Conservation (phyloP, 2,113 vertebrate species). For the Trichechus manatus region DNA sequence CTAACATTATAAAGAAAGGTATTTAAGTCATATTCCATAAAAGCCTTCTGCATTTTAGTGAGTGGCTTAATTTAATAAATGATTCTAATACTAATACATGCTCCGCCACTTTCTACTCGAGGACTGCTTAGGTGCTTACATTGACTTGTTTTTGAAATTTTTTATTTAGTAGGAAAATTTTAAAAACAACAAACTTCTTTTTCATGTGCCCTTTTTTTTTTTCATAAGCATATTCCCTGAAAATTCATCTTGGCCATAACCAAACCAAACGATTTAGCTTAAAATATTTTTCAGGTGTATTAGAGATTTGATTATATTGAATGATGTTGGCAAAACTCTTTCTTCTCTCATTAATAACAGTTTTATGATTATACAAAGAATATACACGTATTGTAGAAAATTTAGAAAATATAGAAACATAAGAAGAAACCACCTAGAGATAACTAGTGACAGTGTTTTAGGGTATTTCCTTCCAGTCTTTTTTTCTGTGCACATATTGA, state of each 20-base stretch:
- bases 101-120: slow-evolving; percentile 35
- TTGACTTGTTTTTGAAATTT: slow-evolving; percentile 52
- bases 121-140: slow-evolving; percentile 59
- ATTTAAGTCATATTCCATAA: slow-evolving; percentile 43
- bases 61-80: slow-evolving; percentile 64
- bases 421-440: not conserved
- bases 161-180: slow-evolving; percentile 26
- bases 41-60: slow-evolving; percentile 46
- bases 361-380: slow-evolving; percentile 63
- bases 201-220: not conserved
- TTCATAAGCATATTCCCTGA: not conserved
- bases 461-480: slow-evolving; percentile 68
- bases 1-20: slow-evolving; percentile 52
- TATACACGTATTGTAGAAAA: not conserved
- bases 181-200: slow-evolving; percentile 12
- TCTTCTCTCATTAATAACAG: slow-evolving; percentile 33
- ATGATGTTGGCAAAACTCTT: slow-evolving; percentile 25
- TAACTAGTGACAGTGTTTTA: slow-evolving; percentile 32
- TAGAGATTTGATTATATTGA: slow-evolving; percentile 9
- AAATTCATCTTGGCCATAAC: slow-evolving; percentile 47
- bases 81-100: slow-evolving; percentile 46
- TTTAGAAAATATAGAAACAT: slow-evolving; percentile 46
- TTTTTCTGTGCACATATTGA: slow-evolving; percentile 19
- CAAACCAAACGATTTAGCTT: not conserved
- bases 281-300: slow-evolving; percentile 63